Evolutionary conservation across 1,140 invertebrate genomes (phyloP).

Genomic region (Episyrphus balteatus): DNA sequence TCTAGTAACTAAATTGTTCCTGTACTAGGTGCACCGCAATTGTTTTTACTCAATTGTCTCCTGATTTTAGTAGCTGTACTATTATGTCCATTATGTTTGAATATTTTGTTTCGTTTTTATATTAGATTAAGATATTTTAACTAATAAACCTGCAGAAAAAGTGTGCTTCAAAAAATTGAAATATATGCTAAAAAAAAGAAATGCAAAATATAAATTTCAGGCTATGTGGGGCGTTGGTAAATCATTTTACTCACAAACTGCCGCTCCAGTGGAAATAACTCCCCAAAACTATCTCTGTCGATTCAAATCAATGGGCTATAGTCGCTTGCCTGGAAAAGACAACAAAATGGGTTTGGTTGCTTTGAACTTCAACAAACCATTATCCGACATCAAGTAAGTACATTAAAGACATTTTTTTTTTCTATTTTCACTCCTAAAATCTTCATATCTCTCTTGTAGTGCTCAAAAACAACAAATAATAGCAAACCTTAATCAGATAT

Average conservation of each 20-base stretch:
- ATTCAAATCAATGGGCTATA: slow-evolving; percentile 89
- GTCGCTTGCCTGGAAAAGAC: slow-evolving; percentile 65
- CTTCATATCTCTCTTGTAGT: slow-evolving; percentile 36
- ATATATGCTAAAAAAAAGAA: too few species aligned
- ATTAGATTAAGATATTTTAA: too few species aligned
- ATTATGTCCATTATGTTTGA: too few species aligned
- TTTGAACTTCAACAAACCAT: slow-evolving; percentile 62
- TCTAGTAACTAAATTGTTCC: too few species aligned
- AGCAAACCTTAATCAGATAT: slow-evolving; percentile 50
- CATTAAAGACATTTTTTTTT: background rate
- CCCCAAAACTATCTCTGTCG: slow-evolving; percentile 82
- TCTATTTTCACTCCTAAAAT: slow-evolving; percentile 26
- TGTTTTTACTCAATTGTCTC: too few species aligned
- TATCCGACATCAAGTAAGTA: slow-evolving; percentile 24
- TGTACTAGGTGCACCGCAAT: too few species aligned
- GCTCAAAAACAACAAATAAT: slow-evolving; percentile 58
- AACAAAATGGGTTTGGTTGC: slow-evolving; percentile 81
- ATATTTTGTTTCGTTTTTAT: too few species aligned
- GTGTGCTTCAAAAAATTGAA: too few species aligned
- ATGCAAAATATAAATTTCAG: too few species aligned
- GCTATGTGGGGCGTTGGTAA: slow-evolving; percentile 78
- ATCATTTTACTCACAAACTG: slow-evolving; percentile 64
- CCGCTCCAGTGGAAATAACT: slow-evolving; percentile 64
- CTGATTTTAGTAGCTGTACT: too few species aligned
- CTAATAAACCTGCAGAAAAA: too few species aligned